Evolutionary conservation across 2,888 invertebrate genomes (phyloP).

Genomic region (Leuctra nigra): DNA sequence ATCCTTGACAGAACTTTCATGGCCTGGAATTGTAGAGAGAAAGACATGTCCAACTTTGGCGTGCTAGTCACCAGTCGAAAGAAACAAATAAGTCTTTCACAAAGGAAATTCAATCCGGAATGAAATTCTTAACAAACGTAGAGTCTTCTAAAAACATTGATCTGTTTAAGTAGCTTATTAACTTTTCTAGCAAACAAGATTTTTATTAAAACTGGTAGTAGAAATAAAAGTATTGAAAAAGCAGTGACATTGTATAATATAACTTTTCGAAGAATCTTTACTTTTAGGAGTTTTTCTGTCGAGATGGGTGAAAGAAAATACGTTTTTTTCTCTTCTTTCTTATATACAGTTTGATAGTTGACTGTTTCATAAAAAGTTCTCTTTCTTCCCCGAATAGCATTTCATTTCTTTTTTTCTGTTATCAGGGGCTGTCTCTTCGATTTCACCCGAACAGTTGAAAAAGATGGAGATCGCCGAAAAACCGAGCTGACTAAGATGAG

Average conservation of each 20-base stretch:
- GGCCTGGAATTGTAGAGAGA: conserved; percentile 1
- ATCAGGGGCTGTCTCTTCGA: conserved; percentile 15
- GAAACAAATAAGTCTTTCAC: conserved; percentile 7
- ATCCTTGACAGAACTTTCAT: conserved; percentile 2
- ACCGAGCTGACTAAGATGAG: background rate
- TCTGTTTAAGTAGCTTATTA: conserved; percentile 10
- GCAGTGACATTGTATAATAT: background rate
- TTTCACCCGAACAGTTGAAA: conserved; percentile 4
- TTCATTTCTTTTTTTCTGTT: conserved; percentile 17
- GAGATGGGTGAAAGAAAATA: background rate
- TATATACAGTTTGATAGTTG: background rate
- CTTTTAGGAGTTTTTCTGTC: background rate
- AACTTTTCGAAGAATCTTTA: background rate
- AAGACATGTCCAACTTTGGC: too few relatives aligned
- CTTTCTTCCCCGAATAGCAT: background rate
- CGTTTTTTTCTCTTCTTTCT: background rate
- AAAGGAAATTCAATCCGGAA: conserved; percentile 10
- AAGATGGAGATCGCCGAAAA: conserved; percentile 2
- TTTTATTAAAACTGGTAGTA: conserved; percentile 6
- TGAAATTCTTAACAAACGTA: conserved; percentile 12
- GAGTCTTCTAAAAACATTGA: background rate
- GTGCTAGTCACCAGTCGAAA: background rate
- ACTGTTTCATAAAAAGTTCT: conserved; percentile 10
- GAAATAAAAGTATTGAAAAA: background rate
- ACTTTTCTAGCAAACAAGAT: conserved; percentile 1